phyloP scores from a whole-genome alignment of 2,113 vertebrate species.

The Heterocephalus glaber region DNA sequence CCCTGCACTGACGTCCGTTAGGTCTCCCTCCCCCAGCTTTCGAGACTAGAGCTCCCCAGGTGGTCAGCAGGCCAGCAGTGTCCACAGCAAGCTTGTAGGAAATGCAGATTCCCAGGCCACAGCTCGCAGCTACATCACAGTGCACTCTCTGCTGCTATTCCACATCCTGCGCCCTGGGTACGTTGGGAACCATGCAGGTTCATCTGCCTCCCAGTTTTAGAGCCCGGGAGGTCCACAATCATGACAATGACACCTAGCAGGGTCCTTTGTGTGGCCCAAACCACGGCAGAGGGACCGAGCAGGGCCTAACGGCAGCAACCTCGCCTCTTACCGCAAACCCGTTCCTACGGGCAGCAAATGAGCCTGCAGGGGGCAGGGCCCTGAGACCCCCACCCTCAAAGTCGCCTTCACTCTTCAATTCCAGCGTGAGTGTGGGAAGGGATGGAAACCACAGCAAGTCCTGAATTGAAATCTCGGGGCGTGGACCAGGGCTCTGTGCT shows the following conservation, averaged over 20 bases:
- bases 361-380: background rate
- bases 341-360: background rate
- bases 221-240: background rate
- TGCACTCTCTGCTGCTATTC: background rate
- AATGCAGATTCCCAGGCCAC: background rate
- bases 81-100: background rate
- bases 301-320: background rate
- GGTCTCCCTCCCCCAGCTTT: background rate
- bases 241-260: background rate
- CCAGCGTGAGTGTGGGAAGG: background rate
- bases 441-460: background rate
- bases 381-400: background rate
- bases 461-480: background rate
- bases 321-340: background rate
- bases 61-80: background rate
- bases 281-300: no score
- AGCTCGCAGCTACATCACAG: background rate
- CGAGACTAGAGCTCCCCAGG: background rate
- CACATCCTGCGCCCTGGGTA: background rate
- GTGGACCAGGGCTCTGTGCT: background rate
- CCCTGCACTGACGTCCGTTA: background rate
- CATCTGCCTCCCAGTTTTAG: background rate
- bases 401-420: background rate
- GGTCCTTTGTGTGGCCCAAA: background rate
- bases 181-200: background rate